phyloP scores from a whole-genome alignment of 2,888 invertebrate species.

The Minunthozetes semirufus region DNA sequence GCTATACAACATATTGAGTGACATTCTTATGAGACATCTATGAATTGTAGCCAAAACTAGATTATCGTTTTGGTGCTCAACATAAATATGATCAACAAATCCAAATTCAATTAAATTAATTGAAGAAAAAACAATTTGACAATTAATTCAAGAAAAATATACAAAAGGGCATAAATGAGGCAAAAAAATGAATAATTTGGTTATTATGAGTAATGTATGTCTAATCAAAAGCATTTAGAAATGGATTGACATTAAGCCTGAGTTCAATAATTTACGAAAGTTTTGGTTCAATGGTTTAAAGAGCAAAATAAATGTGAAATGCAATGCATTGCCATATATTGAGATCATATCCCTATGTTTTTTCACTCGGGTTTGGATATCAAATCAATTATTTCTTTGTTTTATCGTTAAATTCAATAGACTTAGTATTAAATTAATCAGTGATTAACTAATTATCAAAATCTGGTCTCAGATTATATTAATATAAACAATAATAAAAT shows the following conservation, averaged over 20 bases:
- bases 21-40: constrained; percentile 9
- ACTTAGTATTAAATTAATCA: background rate
- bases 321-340: constrained; percentile 10
- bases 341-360: background rate
- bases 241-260: background rate
- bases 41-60: constrained; percentile 11
- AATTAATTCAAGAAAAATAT: background rate
- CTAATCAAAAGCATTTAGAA: too few relatives aligned
- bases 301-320: background rate
- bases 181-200: too few relatives aligned
- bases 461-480: too few relatives aligned
- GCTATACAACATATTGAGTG: background rate
- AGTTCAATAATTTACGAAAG: background rate
- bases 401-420: background rate
- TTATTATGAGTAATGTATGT: too few relatives aligned
- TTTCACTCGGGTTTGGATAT: background rate
- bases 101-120: background rate
- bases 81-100: background rate
- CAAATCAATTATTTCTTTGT: background rate
- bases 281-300: constrained; percentile 1
- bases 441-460: background rate
- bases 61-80: background rate
- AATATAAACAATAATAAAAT: too few relatives aligned
- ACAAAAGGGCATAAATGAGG: background rate
- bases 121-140: background rate